Conservation (phyloP, 2,888 invertebrate genomes). For the Asteroscopus sphinx region DNA sequence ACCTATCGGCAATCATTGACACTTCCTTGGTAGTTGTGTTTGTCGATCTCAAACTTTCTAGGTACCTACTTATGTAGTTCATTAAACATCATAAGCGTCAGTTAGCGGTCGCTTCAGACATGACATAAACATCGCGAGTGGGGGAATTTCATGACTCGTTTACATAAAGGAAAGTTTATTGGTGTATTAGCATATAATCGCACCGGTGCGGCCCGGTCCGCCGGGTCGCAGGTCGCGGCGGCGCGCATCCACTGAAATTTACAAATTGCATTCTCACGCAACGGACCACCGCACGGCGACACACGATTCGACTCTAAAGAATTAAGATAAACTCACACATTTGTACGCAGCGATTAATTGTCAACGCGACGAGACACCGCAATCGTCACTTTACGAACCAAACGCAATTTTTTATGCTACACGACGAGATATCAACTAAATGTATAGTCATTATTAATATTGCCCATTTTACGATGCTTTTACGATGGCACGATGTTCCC, state of each 20-base stretch:
- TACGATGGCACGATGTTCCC: conserved; percentile 67
- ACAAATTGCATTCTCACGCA: conserved; percentile 83
- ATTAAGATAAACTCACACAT: conserved; percentile 58
- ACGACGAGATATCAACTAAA: conserved; percentile 68
- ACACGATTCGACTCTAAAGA: conserved; percentile 39
- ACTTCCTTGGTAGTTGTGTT: conserved; percentile 39
- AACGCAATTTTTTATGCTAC: conserved; percentile 61
- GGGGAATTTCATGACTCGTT: conserved; percentile 62
- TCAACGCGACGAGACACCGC: conserved; percentile 28
- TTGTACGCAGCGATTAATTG: conserved; percentile 48
- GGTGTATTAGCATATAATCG: conserved; percentile 82
- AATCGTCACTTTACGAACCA: conserved; percentile 46
- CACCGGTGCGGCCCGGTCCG: conserved; percentile 66
- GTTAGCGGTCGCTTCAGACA: conserved; percentile 18
- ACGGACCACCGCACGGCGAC: conserved; percentile 58
- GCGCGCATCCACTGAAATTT: conserved; percentile 57
- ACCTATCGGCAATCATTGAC: conserved; percentile 45
- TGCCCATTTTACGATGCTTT: conserved; percentile 74
- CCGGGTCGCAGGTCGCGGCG: conserved; percentile 67
- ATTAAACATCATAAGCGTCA: conserved; percentile 12
- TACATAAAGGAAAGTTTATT: conserved; percentile 71
- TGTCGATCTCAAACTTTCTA: conserved; percentile 18
- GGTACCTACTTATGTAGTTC: too few relatives aligned
- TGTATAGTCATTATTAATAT: conserved; percentile 78
- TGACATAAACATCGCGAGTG: conserved; percentile 46